Evolutionary conservation across 2,888 invertebrate species (phyloP).

Genomic region (Agrilus mali): DNA sequence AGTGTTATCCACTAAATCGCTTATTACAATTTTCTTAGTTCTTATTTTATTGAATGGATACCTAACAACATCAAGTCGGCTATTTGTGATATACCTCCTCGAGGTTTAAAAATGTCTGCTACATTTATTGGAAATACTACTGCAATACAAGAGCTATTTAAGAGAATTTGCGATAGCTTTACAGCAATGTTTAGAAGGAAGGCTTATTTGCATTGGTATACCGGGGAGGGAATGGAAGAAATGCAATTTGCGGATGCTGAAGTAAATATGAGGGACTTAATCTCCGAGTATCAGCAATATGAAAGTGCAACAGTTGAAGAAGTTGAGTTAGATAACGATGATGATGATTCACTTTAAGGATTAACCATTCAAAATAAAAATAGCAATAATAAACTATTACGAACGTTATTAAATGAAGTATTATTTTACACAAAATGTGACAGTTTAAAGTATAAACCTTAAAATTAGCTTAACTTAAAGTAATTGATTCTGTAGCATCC

Average conservation of each 20-base stretch:
- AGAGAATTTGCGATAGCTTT: constrained; percentile 34
- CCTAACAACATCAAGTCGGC: constrained; percentile 62
- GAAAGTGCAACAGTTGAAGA: constrained; percentile 50
- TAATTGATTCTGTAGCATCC: too few species aligned
- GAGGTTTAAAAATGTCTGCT: constrained; percentile 31
- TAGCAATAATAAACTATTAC: too few species aligned
- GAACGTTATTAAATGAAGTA: too few species aligned
- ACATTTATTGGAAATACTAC: constrained; percentile 48
- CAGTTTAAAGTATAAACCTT: too few species aligned
- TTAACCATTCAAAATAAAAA: too few species aligned
- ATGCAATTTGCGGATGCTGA: constrained; percentile 63
- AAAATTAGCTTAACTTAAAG: too few species aligned
- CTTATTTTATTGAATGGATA: constrained; percentile 55
- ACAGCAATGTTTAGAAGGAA: constrained; percentile 54
- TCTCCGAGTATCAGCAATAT: constrained; percentile 67
- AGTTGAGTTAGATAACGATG: constrained; percentile 43
- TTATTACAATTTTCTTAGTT: constrained; percentile 26
- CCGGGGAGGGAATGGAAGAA: constrained; percentile 62
- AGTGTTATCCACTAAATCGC: too few species aligned
- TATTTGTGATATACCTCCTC: constrained; percentile 57
- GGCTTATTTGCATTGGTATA: constrained; percentile 71
- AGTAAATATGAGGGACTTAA: constrained; percentile 59
- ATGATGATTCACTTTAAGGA: constrained; percentile 29
- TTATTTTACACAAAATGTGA: too few species aligned
- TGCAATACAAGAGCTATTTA: constrained; percentile 71